Conservation (phyloP, 2,888 invertebrate species). For the Lasioglossum vierecki region DNA sequence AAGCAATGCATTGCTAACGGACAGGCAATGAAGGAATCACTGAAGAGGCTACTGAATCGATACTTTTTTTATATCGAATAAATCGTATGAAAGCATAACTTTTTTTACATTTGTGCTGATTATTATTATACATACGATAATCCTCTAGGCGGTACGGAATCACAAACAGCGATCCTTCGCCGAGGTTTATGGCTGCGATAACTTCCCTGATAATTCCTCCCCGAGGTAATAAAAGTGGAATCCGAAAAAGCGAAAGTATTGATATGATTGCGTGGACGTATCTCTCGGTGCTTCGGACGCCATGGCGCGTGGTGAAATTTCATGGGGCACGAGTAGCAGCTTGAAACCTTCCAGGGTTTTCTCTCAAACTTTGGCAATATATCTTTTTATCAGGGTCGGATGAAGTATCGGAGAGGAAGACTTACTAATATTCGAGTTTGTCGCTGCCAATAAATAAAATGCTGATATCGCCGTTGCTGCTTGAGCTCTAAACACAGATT, state of each 20-base stretch:
- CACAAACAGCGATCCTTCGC: constrained; percentile 10
- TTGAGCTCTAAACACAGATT: not conserved
- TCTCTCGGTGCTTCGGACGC: not conserved
- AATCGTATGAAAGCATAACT: not conserved
- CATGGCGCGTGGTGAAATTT: constrained; percentile 18
- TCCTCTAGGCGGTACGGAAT: constrained; percentile 11
- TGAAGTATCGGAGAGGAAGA: constrained; percentile 31
- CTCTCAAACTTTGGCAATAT: constrained; percentile 52
- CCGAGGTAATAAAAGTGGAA: constrained; percentile 66
- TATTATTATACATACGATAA: not conserved
- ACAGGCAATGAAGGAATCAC: not conserved
- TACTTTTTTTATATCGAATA: not conserved
- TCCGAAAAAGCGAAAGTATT: constrained; percentile 63
- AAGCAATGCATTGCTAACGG: not conserved
- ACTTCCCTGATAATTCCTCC: constrained; percentile 58
- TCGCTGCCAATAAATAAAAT: constrained; percentile 25
- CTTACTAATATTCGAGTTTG: constrained; percentile 44
- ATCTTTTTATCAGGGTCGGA: constrained; percentile 49
- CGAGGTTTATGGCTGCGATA: constrained; percentile 48
- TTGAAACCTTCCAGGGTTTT: not conserved
- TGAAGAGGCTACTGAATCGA: not conserved
- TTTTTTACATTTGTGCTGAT: not conserved
- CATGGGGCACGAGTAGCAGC: not conserved
- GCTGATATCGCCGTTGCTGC: not conserved
- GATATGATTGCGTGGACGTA: constrained; percentile 30